These are phyloP conservation scores for Pachydiplax longipennis DNA, from an alignment of 2,888 invertebrate species.

Conservation along the genomic window DNA sequence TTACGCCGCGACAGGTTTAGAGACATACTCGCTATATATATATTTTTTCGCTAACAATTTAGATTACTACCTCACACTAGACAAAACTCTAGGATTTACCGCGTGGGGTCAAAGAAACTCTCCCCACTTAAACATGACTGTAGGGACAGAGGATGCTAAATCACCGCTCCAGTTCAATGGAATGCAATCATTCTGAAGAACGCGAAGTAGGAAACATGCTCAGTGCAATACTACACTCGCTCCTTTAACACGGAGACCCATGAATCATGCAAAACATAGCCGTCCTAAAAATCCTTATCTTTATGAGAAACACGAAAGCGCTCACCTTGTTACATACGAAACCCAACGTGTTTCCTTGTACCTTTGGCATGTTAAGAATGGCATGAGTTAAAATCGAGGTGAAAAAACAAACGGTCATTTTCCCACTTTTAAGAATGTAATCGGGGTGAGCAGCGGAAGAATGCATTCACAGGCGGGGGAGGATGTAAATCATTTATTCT, in stretches of 20 bases:
- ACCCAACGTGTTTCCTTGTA: neutral
- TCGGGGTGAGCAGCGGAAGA: neutral
- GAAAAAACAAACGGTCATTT: neutral
- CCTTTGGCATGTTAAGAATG: neutral
- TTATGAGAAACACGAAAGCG: neutral
- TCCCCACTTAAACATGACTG: too few relatives aligned
- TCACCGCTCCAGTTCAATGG: neutral
- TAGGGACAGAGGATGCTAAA: neutral
- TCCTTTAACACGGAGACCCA: neutral
- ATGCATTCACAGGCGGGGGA: neutral
- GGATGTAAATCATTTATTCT: neutral
- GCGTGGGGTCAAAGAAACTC: too few relatives aligned
- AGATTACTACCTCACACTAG: too few relatives aligned
- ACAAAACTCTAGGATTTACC: too few relatives aligned
- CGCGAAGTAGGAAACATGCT: neutral
- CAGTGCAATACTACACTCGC: neutral
- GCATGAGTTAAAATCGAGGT: neutral
- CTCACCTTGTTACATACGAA: neutral
- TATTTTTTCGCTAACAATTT: too few relatives aligned
- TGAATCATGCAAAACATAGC: neutral
- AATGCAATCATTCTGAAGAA: neutral
- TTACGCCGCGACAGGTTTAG: too few relatives aligned
- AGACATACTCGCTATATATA: too few relatives aligned
- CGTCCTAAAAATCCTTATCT: conserved; percentile 1
- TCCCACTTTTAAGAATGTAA: neutral